Base-by-base conservation (phyloP, 2,888 invertebrate species). In the Cephus pygmeus region DNA sequence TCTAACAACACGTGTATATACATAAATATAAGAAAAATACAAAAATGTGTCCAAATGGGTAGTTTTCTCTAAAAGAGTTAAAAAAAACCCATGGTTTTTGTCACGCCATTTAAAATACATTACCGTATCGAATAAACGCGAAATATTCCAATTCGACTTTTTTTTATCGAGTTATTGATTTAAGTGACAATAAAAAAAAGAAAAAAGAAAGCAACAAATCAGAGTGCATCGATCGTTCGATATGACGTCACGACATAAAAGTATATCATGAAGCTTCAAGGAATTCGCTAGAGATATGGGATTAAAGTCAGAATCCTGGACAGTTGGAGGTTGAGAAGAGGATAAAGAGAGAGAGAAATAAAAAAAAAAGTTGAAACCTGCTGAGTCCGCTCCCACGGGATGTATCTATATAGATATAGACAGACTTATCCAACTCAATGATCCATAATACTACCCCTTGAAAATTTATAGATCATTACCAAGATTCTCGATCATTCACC, bases 381-480 rank as follows among this genome's bases (percentile, higher is more conserved):
- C 76, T 76, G 78, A 78, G 76, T 73, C 35, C 73, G 76, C 78
- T 78, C 76, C 69, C 78, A 68, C 76, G 78, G 78, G 78, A 76
- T 73, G 73, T 31, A 69, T 34, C 71, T 69, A 15, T 40, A 40
- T 40, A 40, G 40, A 40, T 40, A 40, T 40, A 40, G 15, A 40
- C 40, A 40, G 40, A 40, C 40, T 40, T 4, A 15, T 40, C 40
- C 40, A 12, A 40, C 40, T 15, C 15, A 40, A 40, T 40, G 40
- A 40, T 40, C 40, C 40, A 40, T 40, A 40, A 40, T 40, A 4
- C 71, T 9, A 30, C 6, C 15, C 71, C n/a, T 6, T 33, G 73
- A n/a, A n/a, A 30, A 30, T 73, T 9, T 34, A 73, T 34, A 73
- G 33, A n/a, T 30, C 34, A 34, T n/a, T n/a, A 34, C 73, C 73